Percentiles rank a stretch among this genome's conserved stretches.
These are phyloP conservation scores for Conomelus anceps DNA, from an alignment of 2,888 invertebrate species.

Conservation along the genomic window DNA sequence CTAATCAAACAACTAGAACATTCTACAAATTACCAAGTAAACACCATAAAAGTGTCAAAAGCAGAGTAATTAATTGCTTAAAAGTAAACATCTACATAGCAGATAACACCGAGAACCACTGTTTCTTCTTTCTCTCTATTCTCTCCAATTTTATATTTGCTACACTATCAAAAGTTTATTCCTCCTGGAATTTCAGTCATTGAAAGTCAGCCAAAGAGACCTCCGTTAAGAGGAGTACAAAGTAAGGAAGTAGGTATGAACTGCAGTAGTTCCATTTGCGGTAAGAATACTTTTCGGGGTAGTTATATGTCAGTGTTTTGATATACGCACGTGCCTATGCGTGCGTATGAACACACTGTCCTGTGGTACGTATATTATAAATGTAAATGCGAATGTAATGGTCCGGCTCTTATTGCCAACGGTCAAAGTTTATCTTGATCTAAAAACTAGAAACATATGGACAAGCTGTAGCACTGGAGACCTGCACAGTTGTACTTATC, in stretches of 20 bases:
- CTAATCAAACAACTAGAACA: too few species aligned
- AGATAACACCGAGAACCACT: too few species aligned
- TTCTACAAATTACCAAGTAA: too few species aligned
- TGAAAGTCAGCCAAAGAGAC: background rate
- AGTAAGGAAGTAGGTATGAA: background rate
- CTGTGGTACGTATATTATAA: background rate
- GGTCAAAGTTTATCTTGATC: background rate
- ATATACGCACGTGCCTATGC: background rate
- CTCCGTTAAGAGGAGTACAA: background rate
- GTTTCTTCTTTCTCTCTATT: too few species aligned
- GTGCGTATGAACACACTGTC: background rate
- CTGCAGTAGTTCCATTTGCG: background rate
- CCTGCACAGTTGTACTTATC: background rate
- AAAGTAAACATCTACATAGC: too few species aligned
- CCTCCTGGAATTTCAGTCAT: too few species aligned
- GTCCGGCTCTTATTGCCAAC: background rate
- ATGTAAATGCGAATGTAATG: background rate
- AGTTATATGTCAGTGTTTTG: background rate
- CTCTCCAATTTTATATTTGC: too few species aligned
- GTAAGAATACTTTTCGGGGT: background rate
- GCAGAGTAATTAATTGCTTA: too few species aligned
- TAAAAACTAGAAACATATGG: background rate
- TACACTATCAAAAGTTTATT: too few species aligned
- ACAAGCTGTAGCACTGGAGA: background rate
- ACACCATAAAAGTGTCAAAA: too few species aligned